These are phyloP conservation scores for Agrochola circellaris DNA, from an alignment of 2,888 invertebrate genomes.

Conservation along the genomic window DNA sequence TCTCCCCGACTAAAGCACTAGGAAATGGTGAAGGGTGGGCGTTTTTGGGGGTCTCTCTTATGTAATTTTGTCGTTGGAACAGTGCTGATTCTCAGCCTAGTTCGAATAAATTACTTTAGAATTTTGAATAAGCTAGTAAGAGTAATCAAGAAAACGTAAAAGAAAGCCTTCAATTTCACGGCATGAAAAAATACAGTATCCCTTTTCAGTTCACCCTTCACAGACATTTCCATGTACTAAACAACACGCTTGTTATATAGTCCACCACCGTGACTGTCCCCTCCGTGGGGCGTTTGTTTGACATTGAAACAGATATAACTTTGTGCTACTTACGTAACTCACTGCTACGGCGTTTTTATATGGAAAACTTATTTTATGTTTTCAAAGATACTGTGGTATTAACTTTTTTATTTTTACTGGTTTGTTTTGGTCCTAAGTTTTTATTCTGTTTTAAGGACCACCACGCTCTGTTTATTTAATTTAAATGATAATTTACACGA, in stretches of 20 bases:
- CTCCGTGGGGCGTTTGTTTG: constrained; percentile 16
- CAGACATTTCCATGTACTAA: not conserved
- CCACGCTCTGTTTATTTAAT: not conserved
- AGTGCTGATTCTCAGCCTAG: too few species aligned
- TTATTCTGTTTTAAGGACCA: not conserved
- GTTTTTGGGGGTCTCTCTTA: too few species aligned
- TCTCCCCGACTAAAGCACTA: too few species aligned
- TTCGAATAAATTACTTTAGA: too few species aligned
- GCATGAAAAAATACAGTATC: not conserved
- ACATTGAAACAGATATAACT: constrained; percentile 49
- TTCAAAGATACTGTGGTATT: not conserved
- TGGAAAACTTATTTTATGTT: constrained; percentile 24
- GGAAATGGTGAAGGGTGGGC: too few species aligned
- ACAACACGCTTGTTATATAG: not conserved
- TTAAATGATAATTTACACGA: not conserved
- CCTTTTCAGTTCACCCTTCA: not conserved
- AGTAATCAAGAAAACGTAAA: not conserved
- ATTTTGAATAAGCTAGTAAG: not conserved
- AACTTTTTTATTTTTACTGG: constrained; percentile 15
- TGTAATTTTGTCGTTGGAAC: too few species aligned
- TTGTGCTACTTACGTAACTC: constrained; percentile 30
- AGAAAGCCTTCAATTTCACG: constrained; percentile 11
- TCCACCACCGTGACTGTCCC: constrained; percentile 1
- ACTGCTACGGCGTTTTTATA: not conserved
- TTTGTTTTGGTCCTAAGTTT: constrained; percentile 23